Evolutionary conservation across 2,113 vertebrate species (phyloP), one percentile per base, ranked within the genome.

Genomic region (Lampris megalopsis): DNA sequence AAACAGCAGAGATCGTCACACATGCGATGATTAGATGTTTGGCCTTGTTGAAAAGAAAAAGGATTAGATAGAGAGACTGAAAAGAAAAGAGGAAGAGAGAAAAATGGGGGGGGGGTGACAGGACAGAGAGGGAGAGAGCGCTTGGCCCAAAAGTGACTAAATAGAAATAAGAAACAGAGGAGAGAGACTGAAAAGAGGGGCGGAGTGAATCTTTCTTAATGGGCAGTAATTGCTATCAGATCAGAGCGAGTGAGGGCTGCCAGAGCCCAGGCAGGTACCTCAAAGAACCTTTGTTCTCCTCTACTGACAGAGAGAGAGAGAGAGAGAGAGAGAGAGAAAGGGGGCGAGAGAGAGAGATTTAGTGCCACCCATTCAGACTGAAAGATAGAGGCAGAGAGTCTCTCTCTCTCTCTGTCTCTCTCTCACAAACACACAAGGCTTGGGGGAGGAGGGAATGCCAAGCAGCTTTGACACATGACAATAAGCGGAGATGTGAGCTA

Each of bases 261-360:
- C 81, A 82, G 79, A 79, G 73, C 58, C 56, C 54, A 68, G 61
- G 47, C 83, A 86, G 83, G 81, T 87, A 0, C 76, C 81, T 75
- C 79, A 83, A 84, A 56, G 45, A 66, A 48, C 41, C 88, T 91
- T 90, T 90, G 91, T 89, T 89, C 81, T 86, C 3, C n/a, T 2
- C 45, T 35, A 11, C 40, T 60, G 1, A 73, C 48, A 0, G 45
- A 71, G n/a, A 59, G 37, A 10, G 60, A 37, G 49, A 50, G 73
- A 73, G 24, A 1, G 0, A 42, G 45, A 38, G 37, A 49, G 54
- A 52, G 57, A 50, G 13, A 50, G 58, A 50, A 8, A 40, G 24
- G 24, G 24, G 24, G 10, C 13, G 36, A 10, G 57, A 62, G 9
- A 24, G 41, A 52, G 9, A 37, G 61, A 24, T 24, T 24, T 24